phyloP scores from a whole-genome alignment of 2,797 vertebrate species.

The Carcharodon carcharias region DNA sequence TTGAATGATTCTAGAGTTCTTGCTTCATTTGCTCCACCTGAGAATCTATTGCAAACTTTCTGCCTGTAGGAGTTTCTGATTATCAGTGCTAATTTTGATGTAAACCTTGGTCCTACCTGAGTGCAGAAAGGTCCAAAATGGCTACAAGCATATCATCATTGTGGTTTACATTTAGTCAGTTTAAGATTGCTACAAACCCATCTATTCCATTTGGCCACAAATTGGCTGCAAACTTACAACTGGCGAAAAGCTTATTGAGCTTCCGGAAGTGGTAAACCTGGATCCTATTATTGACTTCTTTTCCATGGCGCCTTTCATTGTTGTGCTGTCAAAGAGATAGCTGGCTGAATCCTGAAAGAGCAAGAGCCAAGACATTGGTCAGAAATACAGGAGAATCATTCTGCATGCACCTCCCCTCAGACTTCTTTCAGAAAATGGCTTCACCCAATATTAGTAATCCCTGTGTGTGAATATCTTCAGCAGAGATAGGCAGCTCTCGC shows the following conservation, averaged over 20 bases:
- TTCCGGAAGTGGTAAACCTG: rapidly evolving
- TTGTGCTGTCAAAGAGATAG: neutral
- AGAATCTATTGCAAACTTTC: too few relatives aligned
- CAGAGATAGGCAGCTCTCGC: neutral
- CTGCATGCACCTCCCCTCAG: too few relatives aligned
- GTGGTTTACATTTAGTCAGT: neutral
- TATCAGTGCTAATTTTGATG: neutral
- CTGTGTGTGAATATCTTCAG: neutral
- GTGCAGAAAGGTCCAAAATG: neutral
- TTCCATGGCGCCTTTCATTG: too few relatives aligned
- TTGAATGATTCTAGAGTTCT: neutral
- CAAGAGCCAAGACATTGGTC: neutral
- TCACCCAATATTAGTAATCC: neutral
- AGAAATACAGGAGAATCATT: neutral
- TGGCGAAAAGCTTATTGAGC: neutral
- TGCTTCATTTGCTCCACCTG: neutral
- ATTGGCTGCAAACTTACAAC: neutral
- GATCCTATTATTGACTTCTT: neutral
- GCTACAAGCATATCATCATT: neutral
- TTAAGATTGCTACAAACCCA: neutral
- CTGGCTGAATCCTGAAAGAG: neutral
- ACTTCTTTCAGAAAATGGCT: neutral
- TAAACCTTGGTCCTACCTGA: neutral
- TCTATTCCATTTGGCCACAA: neutral
- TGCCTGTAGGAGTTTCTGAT: neutral